phyloP scores from a whole-genome alignment of 2,113 vertebrate species.

The Daphoenositta chrysoptera region DNA sequence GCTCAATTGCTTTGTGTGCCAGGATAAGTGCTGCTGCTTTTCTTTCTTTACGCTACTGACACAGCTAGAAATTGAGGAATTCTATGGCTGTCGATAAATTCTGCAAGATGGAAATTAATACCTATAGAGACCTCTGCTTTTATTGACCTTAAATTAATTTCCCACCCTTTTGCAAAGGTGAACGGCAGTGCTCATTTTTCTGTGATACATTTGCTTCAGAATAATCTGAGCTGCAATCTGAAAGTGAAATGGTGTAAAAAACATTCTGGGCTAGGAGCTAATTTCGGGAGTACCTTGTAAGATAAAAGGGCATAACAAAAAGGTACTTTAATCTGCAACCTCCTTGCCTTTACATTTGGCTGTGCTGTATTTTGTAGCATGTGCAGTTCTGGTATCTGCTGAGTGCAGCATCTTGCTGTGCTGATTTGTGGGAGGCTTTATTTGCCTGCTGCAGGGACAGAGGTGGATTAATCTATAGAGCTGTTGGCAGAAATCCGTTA shows the following conservation, averaged over 20 bases:
- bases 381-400: neutral
- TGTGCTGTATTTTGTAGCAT: neutral
- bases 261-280: neutral
- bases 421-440: slow-evolving; percentile 2
- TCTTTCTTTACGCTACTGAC: neutral
- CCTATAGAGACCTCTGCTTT: neutral
- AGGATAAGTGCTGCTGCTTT: neutral
- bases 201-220: neutral
- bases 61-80: neutral
- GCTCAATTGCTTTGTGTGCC: neutral
- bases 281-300: neutral
- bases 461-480: neutral
- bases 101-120: neutral
- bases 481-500: neutral
- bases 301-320: neutral
- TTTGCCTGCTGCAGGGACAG: neutral
- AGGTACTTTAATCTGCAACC: neutral
- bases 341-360: neutral
- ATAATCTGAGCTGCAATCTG: neutral
- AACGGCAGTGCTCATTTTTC: neutral
- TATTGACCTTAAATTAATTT: neutral
- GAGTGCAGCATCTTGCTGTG: slow-evolving; percentile 14
- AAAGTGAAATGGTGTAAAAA: neutral
- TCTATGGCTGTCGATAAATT: neutral
- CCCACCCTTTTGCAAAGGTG: neutral